Conservation (phyloP, 2,797 vertebrate genomes). For the Allobates femoralis region DNA sequence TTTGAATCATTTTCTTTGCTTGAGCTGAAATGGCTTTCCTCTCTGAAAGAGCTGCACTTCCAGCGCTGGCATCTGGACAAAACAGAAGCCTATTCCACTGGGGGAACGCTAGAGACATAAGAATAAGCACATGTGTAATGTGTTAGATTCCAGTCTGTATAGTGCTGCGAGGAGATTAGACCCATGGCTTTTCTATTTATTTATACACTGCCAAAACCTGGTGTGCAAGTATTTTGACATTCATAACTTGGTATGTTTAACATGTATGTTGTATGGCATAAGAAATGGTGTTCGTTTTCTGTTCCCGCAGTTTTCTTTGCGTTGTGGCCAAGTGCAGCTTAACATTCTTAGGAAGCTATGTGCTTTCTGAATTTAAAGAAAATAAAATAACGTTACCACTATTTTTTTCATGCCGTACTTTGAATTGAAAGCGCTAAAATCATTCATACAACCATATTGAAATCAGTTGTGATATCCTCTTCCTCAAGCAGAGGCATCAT, state of each 20-base stretch:
- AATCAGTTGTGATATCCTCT: no score
- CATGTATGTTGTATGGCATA: constrained; percentile 6
- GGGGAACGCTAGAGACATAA: constrained; percentile 64
- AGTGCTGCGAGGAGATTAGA: constrained; percentile 66
- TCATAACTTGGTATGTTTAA: constrained; percentile 41
- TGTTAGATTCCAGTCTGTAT: constrained; percentile 62
- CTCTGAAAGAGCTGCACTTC: constrained; percentile 50
- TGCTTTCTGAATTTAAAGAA: background rate
- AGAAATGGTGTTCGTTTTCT: background rate
- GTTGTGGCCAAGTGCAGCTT: background rate
- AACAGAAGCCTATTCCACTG: constrained; percentile 70
- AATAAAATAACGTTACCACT: background rate
- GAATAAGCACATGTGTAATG: constrained; percentile 64
- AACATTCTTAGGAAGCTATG: background rate
- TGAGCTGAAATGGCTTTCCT: constrained; percentile 50
- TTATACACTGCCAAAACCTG: constrained; percentile 59
- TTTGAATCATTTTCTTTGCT: constrained; percentile 46
- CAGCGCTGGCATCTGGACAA: constrained; percentile 67
- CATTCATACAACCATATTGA: no score
- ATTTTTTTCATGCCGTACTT: background rate
- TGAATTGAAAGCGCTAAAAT: background rate
- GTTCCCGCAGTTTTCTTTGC: background rate
- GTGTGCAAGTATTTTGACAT: constrained; percentile 23
- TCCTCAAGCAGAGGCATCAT: no score
- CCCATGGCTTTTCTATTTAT: constrained; percentile 64